Conservation (phyloP, 2,797 vertebrate species). For the Cuculus canorus region DNA sequence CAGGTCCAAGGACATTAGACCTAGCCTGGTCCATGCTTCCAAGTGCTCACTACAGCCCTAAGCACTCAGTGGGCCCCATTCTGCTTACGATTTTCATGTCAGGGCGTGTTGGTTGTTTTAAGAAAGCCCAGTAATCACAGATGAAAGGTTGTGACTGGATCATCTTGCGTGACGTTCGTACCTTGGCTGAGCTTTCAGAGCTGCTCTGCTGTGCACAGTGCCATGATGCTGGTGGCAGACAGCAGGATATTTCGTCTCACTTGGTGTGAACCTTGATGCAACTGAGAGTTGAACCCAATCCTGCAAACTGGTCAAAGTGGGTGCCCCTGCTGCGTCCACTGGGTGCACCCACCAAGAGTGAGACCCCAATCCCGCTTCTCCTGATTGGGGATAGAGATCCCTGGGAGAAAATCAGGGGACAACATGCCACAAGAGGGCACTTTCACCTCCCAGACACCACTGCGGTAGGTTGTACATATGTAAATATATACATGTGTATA, state of each 20-base stretch:
- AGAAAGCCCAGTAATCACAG: background rate
- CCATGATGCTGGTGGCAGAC: background rate
- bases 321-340: background rate
- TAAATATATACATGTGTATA: background rate
- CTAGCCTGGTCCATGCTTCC: background rate
- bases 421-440: background rate
- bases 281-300: background rate
- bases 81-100: background rate
- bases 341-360: background rate
- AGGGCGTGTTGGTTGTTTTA: background rate
- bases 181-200: background rate
- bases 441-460: background rate
- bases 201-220: accelerated
- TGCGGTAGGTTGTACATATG: background rate
- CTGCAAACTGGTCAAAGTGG: background rate
- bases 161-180: accelerated
- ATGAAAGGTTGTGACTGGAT: background rate
- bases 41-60: background rate
- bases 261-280: background rate
- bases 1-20: background rate
- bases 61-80: accelerated
- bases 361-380: background rate
- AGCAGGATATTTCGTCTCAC: background rate
- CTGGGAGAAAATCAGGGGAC: background rate
- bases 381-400: background rate